A percentile compares a stretch with the other conserved stretches of the same genome.
phyloP scores from a whole-genome alignment of 2,888 invertebrate genomes.

The Protodeltote pygarga region DNA sequence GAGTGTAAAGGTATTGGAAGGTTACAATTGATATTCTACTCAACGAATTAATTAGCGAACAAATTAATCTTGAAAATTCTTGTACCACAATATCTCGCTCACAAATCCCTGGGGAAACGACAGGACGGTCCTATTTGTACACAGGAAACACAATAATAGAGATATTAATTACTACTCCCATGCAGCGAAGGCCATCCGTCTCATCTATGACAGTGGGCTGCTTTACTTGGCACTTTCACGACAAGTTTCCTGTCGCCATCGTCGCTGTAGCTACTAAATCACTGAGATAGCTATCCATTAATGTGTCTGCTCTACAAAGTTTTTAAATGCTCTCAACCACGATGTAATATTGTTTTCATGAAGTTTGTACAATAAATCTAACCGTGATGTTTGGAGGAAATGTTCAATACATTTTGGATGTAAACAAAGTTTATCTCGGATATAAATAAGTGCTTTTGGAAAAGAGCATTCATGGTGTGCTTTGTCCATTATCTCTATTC shows the following conservation, averaged over 20 bases:
- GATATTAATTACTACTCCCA: constrained; percentile 36
- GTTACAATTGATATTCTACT: too few species aligned
- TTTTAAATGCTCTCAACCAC: constrained; percentile 38
- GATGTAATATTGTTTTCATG: constrained; percentile 17
- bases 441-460: too few species aligned
- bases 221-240: constrained; percentile 13
- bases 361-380: constrained; percentile 9
- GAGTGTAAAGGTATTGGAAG: too few species aligned
- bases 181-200: constrained; percentile 42
- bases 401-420: neutral
- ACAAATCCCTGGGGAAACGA: constrained; percentile 8
- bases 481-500: too few species aligned
- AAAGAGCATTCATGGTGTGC: too few species aligned
- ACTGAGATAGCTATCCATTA: constrained; percentile 62
- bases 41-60: too few species aligned
- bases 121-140: constrained; percentile 9
- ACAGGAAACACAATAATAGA: constrained; percentile 13
- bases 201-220: constrained; percentile 29
- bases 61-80: constrained; percentile 14
- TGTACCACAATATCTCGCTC: neutral
- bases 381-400: neutral
- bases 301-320: constrained; percentile 45
- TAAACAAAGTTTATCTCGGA: neutral
- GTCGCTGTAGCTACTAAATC: constrained; percentile 57
- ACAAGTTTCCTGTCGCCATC: constrained; percentile 24